Percentiles rank a stretch among this genome's conserved stretches.
Evolutionary conservation across 2,888 invertebrate species (phyloP).

Genomic region (Acheta domesticus): DNA sequence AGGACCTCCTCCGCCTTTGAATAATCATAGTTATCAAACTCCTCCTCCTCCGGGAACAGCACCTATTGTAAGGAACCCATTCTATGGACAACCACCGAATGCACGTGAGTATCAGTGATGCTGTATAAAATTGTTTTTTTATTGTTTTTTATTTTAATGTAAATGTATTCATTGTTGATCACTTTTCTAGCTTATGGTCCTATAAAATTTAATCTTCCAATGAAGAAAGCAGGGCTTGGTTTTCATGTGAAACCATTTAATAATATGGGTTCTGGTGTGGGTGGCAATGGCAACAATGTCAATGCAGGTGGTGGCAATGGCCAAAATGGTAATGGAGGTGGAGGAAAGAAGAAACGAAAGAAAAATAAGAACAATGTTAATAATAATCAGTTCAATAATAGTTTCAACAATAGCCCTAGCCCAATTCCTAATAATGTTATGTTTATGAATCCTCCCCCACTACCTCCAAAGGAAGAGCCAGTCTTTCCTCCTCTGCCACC

Average conservation of each 20-base stretch:
- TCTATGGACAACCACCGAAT: constrained; percentile 34
- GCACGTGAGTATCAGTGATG: constrained; percentile 27
- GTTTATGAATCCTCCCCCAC: constrained; percentile 52
- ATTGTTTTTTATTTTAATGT: not conserved
- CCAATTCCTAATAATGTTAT: constrained; percentile 23
- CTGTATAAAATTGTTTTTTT: constrained; percentile 20
- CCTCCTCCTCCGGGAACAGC: constrained; percentile 40
- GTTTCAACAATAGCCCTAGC: constrained; percentile 39
- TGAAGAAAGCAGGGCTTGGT: constrained; percentile 47
- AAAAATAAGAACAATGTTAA: constrained; percentile 60
- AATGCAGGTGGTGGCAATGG: constrained; percentile 39
- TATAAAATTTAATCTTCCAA: constrained; percentile 55
- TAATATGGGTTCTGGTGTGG: constrained; percentile 30
- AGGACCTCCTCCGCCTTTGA: constrained; percentile 40
- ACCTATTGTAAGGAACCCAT: constrained; percentile 25
- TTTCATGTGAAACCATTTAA: constrained; percentile 37
- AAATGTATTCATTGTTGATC: not conserved
- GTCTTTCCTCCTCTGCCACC: constrained; percentile 48
- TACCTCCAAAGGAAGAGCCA: constrained; percentile 50
- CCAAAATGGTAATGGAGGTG: constrained; percentile 46
- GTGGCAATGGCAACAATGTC: constrained; percentile 42
- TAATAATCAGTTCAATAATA: constrained; percentile 43
- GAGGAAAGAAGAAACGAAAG: constrained; percentile 72
- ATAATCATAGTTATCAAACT: constrained; percentile 45
- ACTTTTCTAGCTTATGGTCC: constrained; percentile 48